Evolutionary conservation across 2,797 vertebrate species (phyloP).

Genomic region (Melanotaenia nigrans): DNA sequence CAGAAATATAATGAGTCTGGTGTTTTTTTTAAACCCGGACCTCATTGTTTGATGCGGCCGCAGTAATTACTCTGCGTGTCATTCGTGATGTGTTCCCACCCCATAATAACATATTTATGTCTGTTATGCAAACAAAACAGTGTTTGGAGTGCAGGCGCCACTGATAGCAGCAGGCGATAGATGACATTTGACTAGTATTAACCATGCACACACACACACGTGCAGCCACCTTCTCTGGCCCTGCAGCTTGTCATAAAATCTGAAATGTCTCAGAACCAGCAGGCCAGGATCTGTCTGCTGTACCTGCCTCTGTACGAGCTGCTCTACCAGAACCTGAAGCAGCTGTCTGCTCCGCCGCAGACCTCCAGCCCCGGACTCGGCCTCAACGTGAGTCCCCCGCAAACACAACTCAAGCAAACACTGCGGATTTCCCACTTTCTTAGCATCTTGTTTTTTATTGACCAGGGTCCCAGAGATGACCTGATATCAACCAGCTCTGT

Average conservation of each 20-base stretch:
- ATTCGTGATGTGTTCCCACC: neutral
- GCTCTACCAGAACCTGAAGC: constrained; percentile 92
- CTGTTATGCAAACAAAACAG: constrained; percentile 61
- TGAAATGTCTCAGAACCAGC: constrained; percentile 87
- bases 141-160: neutral
- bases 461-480: constrained; percentile 91
- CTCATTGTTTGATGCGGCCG: neutral
- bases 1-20: too few relatives aligned
- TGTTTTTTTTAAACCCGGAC: neutral
- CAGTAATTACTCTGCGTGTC: neutral
- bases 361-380: constrained; percentile 62
- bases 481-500: constrained; percentile 81
- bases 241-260: neutral
- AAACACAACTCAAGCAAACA: neutral
- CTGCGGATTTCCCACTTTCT: neutral
- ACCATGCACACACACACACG: too few relatives aligned
- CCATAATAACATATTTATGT: neutral
- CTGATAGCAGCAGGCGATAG: neutral
- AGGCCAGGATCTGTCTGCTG: constrained; percentile 92
- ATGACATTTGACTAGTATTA: too few relatives aligned
- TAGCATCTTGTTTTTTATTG: constrained; percentile 20
- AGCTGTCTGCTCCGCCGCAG: constrained; percentile 79
- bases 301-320: constrained; percentile 93
- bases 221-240: too few relatives aligned
- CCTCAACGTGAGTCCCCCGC: constrained; percentile 66